These are phyloP conservation scores for Discoglossus pictus DNA, from an alignment of 2,797 vertebrate species.

Conservation along the genomic window DNA sequence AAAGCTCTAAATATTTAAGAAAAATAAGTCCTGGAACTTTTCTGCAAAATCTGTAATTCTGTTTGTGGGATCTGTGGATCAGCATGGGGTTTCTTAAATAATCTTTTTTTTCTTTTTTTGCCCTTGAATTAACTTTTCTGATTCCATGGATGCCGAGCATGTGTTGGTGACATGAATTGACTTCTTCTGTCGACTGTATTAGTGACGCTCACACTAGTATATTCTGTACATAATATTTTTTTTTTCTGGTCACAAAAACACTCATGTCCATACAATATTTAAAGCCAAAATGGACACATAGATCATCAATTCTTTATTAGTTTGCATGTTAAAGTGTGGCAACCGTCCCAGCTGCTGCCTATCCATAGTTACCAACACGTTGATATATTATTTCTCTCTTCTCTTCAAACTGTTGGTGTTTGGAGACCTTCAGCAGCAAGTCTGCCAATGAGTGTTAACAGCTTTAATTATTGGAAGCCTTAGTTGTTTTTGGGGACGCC, in stretches of 20 bases:
- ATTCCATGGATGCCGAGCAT: no score
- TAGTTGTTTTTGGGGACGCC: neutral
- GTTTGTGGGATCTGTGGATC: no score
- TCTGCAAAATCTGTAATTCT: neutral
- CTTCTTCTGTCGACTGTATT: no score
- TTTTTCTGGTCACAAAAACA: no score
- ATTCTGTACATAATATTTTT: no score
- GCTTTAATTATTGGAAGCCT: slow-evolving; percentile 4
- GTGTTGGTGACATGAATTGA: no score
- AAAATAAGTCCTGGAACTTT: slow-evolving; percentile 1
- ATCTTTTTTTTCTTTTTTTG: no score
- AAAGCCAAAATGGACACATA: slow-evolving; percentile 7
- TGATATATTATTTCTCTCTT: slow-evolving; percentile 9
- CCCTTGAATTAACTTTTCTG: no score
- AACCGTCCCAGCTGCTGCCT: neutral
- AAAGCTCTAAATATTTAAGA: slow-evolving; percentile 32
- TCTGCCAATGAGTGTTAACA: slow-evolving; percentile 3
- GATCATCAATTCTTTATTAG: slow-evolving; percentile 10
- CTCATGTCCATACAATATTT: neutral
- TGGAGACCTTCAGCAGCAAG: neutral
- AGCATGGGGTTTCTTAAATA: no score
- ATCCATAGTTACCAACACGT: slow-evolving; percentile 5
- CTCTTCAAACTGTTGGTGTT: slow-evolving; percentile 21
- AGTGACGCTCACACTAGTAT: no score
- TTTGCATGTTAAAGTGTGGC: slow-evolving; percentile 12